Evolutionary conservation across 2,888 invertebrate genomes (phyloP).

Genomic region (Stegana nigrithorax): DNA sequence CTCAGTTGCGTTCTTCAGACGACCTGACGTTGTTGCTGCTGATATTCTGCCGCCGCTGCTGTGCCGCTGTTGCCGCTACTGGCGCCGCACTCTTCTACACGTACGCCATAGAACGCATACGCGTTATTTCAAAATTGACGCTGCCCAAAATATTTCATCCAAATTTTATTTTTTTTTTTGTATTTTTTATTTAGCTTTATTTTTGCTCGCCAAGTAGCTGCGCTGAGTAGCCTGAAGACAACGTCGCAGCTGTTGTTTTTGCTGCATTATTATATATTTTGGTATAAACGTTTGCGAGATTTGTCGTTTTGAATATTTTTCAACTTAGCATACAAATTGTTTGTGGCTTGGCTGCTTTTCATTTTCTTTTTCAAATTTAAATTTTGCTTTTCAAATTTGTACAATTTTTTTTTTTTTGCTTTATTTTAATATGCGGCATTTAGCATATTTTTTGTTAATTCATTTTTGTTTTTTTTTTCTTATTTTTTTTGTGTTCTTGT

Average conservation of each 20-base stretch:
- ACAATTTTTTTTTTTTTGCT: background rate
- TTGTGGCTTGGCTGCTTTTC: background rate
- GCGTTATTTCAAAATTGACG: background rate
- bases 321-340: background rate
- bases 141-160: too few species aligned
- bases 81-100: background rate
- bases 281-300: constrained; percentile 31
- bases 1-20: constrained; percentile 38
- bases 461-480: background rate
- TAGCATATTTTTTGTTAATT: background rate
- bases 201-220: constrained; percentile 7
- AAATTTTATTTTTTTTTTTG: constrained; percentile 36
- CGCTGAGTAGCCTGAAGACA: background rate
- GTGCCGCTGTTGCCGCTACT: constrained; percentile 24
- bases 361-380: background rate
- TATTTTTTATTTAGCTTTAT: constrained; percentile 51
- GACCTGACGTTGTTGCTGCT: constrained; percentile 12
- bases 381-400: background rate
- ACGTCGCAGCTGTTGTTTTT: constrained; percentile 1
- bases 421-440: constrained; percentile 4
- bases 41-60: constrained; percentile 20
- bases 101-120: too few species aligned
- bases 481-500: background rate
- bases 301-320: constrained; percentile 52
- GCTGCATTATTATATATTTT: constrained; percentile 5